Percentiles rank a stretch among this genome's conserved stretches.
These are phyloP conservation scores for Aleiodes testaceus DNA, from an alignment of 2,888 invertebrate species.

Conservation along the genomic window DNA sequence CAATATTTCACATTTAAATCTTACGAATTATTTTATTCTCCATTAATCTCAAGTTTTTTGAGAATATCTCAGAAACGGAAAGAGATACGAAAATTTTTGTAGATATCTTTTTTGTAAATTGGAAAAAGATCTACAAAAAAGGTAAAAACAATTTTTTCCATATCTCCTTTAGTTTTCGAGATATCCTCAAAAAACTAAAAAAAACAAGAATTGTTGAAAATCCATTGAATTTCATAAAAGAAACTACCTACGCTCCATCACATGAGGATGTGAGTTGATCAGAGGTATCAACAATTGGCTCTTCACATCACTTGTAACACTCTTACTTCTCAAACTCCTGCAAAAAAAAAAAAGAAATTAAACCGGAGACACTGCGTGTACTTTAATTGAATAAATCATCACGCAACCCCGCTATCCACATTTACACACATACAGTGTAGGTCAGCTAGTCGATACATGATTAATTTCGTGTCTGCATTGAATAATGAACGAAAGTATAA, in stretches of 20 bases:
- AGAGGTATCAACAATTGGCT: not conserved
- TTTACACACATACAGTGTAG: conserved; percentile 59
- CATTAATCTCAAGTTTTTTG: too few species aligned
- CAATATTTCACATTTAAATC: too few species aligned
- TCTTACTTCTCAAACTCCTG: not conserved
- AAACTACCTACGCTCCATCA: not conserved
- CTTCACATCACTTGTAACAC: not conserved
- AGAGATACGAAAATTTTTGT: too few species aligned
- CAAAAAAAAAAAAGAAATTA: not conserved
- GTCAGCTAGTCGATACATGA: conserved; percentile 69
- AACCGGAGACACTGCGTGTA: conserved; percentile 40
- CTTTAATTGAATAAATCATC: conserved; percentile 69
- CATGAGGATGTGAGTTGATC: conserved; percentile 20
- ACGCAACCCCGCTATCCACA: conserved; percentile 65
- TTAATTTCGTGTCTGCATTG: conserved; percentile 56
- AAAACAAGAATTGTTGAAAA: too few species aligned
- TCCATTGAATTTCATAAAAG: not conserved
- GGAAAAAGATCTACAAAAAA: too few species aligned
- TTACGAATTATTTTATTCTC: too few species aligned
- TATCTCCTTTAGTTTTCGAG: too few species aligned
- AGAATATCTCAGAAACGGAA: too few species aligned
- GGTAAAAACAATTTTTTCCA: too few species aligned
- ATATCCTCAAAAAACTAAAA: too few species aligned
- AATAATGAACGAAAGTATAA: conserved; percentile 6
- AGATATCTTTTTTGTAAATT: too few species aligned